Base-by-base conservation (phyloP, 2,888 invertebrate species). In the Polymixis flavicincta region DNA sequence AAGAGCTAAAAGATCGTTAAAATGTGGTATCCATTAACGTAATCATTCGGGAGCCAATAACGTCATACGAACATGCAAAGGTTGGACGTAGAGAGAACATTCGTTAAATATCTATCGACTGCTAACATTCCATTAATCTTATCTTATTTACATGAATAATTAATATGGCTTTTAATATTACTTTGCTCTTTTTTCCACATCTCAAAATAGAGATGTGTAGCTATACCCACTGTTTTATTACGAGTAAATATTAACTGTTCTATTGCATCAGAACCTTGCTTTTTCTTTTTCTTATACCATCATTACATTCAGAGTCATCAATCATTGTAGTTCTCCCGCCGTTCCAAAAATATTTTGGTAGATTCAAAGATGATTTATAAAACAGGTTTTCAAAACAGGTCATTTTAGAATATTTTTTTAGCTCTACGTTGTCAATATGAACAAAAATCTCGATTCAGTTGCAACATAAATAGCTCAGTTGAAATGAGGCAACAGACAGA, bases 1-100 rank as follows among this genome's bases (percentile, higher is more conserved):
- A 92, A 94, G 92, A 93, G 94, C 91, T 93, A 92, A 92, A 92
- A 90, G 93, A 93, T 94, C 94, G 93, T 95, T 95, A 94, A 94
- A 93, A 93, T 88, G 90, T 89, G 90, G 91, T 87, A 90, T 93
- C 95, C 95, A 95, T 95, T 96, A 96, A 92, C 90, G 93, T 94
- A 93, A 95, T 94, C 93, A 94, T 95, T 93, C 92, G 89, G 94
- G 90, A 93, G 94, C 92, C 90, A 92, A 94, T 94, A 94, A 94
- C 92, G 93, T 93, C 93, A 94, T 92, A 92, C 89, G 87, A 90
- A 92, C 94, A 95, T 94, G 94, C 94, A 91, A 93, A 92, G 92
- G 89, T 91, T 89, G 85, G 83, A 85, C 65, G 78, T 78, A 69
- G 84, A 87, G 85, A 87, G 85, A 87, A 87, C 84, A 85, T 77